Conservation (phyloP, 2,888 invertebrate species). For the Spatulosminthurus flaviceps region DNA sequence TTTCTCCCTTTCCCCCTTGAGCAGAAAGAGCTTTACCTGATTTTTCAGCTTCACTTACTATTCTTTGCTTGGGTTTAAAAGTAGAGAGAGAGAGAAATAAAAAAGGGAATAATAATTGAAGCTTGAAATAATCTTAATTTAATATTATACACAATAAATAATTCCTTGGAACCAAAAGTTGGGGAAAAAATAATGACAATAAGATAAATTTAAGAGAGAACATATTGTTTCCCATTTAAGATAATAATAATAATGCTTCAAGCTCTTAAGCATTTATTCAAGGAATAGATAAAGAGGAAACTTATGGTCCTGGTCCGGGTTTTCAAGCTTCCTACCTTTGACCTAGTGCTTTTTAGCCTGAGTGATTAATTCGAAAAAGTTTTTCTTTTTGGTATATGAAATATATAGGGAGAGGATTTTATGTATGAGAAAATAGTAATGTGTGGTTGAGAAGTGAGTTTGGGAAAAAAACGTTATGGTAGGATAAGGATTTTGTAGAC, state of each 20-base stretch:
- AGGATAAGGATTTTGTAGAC: neutral
- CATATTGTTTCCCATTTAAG: constrained; percentile 38
- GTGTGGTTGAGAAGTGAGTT: too few species aligned
- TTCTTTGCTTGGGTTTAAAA: too few species aligned
- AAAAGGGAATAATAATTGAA: constrained; percentile 33
- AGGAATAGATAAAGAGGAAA: constrained; percentile 20
- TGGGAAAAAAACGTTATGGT: constrained; percentile 1
- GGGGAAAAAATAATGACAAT: constrained; percentile 41
- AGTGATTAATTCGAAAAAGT: constrained; percentile 29
- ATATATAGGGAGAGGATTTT: too few species aligned
- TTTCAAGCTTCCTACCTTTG: constrained; percentile 4
- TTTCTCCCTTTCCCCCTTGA: neutral
- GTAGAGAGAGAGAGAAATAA: too few species aligned
- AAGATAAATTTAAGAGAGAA: constrained; percentile 23
- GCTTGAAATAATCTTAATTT: constrained; percentile 44
- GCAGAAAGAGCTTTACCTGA: too few species aligned
- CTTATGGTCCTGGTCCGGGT: constrained; percentile 20
- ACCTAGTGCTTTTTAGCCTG: constrained; percentile 21
- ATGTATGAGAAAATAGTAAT: too few species aligned
- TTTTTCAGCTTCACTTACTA: too few species aligned
- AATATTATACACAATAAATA: constrained; percentile 45
- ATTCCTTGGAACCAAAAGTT: constrained; percentile 33
- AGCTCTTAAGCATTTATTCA: neutral
- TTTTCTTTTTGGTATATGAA: neutral
- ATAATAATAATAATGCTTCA: too few species aligned